These are phyloP conservation scores for Chelonoidis abingdonii DNA, from an alignment of 2,113 vertebrate genomes.

Conservation along the genomic window DNA sequence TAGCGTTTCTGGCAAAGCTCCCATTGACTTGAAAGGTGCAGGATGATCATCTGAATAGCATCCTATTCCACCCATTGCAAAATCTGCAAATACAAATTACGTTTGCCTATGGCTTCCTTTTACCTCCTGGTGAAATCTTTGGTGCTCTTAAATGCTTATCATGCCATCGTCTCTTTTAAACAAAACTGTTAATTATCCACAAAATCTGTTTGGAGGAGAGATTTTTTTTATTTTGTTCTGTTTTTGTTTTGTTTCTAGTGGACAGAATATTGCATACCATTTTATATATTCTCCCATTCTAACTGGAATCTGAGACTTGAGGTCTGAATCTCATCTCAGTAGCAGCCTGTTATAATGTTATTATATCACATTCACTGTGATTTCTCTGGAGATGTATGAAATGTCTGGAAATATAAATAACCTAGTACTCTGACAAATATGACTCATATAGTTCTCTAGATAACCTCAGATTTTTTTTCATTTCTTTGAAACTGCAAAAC, in stretches of 20 bases:
- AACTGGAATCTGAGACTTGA: not conserved
- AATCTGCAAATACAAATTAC: conserved; percentile 14
- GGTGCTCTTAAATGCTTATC: not conserved
- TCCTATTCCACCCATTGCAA: conserved; percentile 1
- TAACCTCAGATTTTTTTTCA: not conserved
- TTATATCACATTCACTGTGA: not conserved
- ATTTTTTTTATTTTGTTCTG: not conserved
- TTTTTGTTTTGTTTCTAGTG: not conserved
- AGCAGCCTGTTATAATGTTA: not conserved
- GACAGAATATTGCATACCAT: not conserved
- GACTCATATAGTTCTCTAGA: not conserved
- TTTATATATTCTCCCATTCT: not conserved
- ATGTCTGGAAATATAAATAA: not conserved
- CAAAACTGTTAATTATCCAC: conserved; percentile 21
- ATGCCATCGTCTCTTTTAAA: conserved; percentile 16
- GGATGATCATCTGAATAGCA: not conserved
- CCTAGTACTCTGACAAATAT: not conserved
- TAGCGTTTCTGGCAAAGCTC: not conserved
- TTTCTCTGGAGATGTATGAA: not conserved
- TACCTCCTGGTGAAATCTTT: conserved; percentile 2
- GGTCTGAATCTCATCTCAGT: not conserved
- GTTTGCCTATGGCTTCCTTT: not conserved
- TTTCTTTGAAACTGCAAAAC: not conserved
- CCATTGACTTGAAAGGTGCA: not conserved
- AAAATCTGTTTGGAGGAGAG: not conserved